Conservation (phyloP, 2,888 invertebrate species). For the Apodemia mormo region DNA sequence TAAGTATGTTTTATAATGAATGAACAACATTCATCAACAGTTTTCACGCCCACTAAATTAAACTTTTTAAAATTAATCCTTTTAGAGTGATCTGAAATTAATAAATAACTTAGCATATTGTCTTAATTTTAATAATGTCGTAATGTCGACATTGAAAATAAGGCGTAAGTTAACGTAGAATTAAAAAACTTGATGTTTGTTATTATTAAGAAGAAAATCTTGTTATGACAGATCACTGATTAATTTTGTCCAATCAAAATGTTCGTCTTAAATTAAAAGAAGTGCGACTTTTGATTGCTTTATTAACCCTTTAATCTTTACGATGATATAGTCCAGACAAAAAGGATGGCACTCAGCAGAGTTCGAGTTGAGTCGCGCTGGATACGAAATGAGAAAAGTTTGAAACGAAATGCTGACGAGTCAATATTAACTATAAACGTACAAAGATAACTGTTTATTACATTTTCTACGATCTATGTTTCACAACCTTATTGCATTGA, state of each 20-base stretch:
- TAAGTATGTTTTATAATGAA: too few species aligned
- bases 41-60: too few species aligned
- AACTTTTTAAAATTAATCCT: too few species aligned
- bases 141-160: too few species aligned
- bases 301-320: conserved; percentile 32
- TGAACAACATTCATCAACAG: too few species aligned
- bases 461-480: conserved; percentile 20
- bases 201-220: too few species aligned
- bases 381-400: conserved; percentile 79
- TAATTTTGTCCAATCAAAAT: not conserved
- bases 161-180: too few species aligned
- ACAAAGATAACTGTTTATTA: conserved; percentile 44
- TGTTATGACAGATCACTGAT: not conserved
- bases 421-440: conserved; percentile 75
- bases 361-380: conserved; percentile 55
- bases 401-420: conserved; percentile 73
- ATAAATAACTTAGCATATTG: too few species aligned
- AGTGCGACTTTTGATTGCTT: not conserved
- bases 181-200: too few species aligned
- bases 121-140: too few species aligned
- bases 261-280: not conserved
- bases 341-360: conserved; percentile 42
- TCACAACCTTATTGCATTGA: conserved; percentile 28
- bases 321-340: conserved; percentile 44
- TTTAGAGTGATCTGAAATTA: too few species aligned